These are phyloP conservation scores for Edolisoma coerulescens DNA, from an alignment of 2,113 vertebrate species.

Conservation along the genomic window DNA sequence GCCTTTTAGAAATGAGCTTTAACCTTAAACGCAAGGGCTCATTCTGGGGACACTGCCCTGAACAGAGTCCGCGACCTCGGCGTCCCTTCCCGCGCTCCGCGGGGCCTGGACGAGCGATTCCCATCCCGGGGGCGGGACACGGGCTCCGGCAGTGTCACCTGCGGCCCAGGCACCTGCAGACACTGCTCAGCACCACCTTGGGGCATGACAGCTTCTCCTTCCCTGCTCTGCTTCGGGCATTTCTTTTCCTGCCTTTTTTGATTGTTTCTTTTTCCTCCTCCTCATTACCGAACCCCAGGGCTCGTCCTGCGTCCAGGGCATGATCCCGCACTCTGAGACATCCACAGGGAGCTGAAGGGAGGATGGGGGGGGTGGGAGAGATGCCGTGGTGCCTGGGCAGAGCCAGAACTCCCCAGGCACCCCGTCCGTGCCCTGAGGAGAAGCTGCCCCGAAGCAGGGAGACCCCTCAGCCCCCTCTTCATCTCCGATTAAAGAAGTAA, in stretches of 20 bases:
- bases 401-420: background rate
- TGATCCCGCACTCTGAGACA: background rate
- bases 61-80: background rate
- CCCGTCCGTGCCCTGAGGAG: accelerated
- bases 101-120: background rate
- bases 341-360: background rate
- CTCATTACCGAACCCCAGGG: background rate
- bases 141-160: conserved; percentile 33
- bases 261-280: background rate
- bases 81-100: background rate
- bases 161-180: background rate
- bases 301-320: background rate
- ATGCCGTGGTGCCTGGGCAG: background rate
- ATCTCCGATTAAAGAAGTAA: accelerated
- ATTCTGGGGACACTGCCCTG: conserved; percentile 14
- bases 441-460: background rate
- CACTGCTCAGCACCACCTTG: accelerated
- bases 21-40: conserved; percentile 20
- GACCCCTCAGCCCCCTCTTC: background rate
- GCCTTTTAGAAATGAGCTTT: conserved; percentile 14
- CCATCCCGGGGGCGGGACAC: background rate
- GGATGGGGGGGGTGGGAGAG: background rate
- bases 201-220: background rate
- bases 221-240: conserved; percentile 10
- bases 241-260: conserved; percentile 24